Evolutionary conservation across 1,140 invertebrate genomes (phyloP), one percentile per base, ranked within the genome.

Genomic region (Tetramorium alpestre): DNA sequence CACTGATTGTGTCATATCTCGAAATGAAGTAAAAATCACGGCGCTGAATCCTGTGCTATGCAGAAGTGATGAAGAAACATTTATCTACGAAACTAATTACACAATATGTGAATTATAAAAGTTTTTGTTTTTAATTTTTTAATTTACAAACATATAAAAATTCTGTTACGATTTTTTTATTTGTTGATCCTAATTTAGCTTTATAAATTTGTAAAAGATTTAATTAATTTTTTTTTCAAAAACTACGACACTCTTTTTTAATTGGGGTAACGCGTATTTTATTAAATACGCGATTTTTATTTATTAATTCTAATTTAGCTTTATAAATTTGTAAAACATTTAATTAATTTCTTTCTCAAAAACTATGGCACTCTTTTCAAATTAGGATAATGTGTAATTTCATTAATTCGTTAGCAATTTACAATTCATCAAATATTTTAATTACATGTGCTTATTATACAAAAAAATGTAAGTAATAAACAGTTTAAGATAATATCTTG

Each of bases 1-100:
- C 8, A 51, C 47, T 8, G 76, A 78, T 77, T 65, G 28, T 54
- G 44, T 51, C 28, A 51, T 49, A 49, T 78, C 7, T 65, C 18
- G 54, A 62, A 51, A 54, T 16, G 16, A 16, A 47, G 38, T 38
- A 67, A 75, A 75, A 75, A 13, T 51, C 18, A 80, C 11, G 41
- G 11, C 22, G n/a, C 7, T 41, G 41, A 60, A 28, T 76, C 7
- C 22, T 22, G 38, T 22, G 44, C 49, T 38, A 51, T 7, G 33
- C 28, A 22, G 4, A 22, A 65, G 4, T 22, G 5, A 78, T 11
- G 11, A 77, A 51, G 3, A 28, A 67, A 80, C 25, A 51, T 67
- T 41, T 56, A 56, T 62, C 0, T 64, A 5, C 16, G n/a, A 16
- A 47, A 58, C 16, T 25, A 38, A 38, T 56, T 60, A 60, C 25